These are phyloP conservation scores for Indicator indicator DNA, from an alignment of 2,113 vertebrate genomes.

Conservation along the genomic window DNA sequence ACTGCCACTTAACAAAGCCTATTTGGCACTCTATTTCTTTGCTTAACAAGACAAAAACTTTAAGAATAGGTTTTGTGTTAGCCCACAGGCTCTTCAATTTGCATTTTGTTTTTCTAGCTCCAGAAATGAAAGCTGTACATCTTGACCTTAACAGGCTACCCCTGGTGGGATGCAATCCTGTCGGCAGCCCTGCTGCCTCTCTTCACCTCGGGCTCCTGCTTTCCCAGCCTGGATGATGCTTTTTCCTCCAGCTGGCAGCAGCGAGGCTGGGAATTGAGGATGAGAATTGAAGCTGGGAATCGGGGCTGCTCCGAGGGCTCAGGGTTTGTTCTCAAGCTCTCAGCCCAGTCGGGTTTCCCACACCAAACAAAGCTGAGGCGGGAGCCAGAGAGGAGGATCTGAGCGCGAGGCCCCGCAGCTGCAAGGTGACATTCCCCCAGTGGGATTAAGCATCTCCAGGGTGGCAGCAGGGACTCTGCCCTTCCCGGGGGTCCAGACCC, in stretches of 20 bases:
- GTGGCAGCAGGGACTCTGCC: background rate
- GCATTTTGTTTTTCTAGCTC: constrained; percentile 75
- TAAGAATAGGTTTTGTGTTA: constrained; percentile 71
- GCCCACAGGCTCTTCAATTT: constrained; percentile 77
- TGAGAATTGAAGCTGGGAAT: background rate
- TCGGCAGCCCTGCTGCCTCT: background rate
- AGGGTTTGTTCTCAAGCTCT: background rate
- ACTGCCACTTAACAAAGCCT: constrained; percentile 86
- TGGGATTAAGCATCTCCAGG: background rate
- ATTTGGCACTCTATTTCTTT: constrained; percentile 82
- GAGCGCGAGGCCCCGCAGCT: background rate
- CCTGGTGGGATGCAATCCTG: constrained; percentile 48
- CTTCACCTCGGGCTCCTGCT: background rate
- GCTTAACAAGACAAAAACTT: constrained; percentile 86
- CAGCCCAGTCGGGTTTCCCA: background rate
- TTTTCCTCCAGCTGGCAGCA: constrained; percentile 32
- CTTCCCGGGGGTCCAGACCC: background rate
- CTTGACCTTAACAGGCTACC: constrained; percentile 68
- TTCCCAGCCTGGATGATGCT: constrained; percentile 25
- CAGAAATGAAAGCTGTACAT: constrained; percentile 73
- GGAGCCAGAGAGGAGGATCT: background rate
- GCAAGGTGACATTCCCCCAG: constrained; percentile 54
- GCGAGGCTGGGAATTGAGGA: background rate
- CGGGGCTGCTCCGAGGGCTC: background rate
- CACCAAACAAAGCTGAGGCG: background rate